Conservation (phyloP, 2,113 vertebrate genomes). For the Canis aureus region DNA sequence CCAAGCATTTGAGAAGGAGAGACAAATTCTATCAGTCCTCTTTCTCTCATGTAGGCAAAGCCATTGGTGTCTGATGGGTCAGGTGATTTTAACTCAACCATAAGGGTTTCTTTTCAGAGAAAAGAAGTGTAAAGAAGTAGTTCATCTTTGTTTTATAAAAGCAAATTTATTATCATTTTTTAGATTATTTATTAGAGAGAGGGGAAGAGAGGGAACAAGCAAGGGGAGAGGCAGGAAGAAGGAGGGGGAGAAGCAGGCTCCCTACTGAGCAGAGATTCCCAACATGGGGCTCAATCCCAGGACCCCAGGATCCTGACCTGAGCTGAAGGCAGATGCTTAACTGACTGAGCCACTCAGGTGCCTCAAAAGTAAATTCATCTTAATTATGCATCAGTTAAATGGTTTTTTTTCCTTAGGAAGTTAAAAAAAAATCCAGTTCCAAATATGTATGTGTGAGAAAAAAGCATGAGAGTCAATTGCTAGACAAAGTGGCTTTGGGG, state of each 20-base stretch:
- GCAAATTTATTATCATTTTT: no score
- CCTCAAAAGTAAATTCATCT: not conserved
- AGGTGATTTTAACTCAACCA: not conserved
- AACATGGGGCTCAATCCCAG: no score
- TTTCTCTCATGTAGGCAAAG: not conserved
- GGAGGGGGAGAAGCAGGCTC: no score
- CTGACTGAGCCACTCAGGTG: no score
- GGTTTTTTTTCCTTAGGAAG: not conserved
- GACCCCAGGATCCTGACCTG: no score
- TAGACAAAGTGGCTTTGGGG: not conserved
- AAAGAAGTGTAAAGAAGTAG: conserved; percentile 1
- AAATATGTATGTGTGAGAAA: not conserved
- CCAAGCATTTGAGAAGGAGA: not conserved
- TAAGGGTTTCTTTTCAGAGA: not conserved
- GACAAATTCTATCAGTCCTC: not conserved
- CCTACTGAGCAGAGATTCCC: no score
- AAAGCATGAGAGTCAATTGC: not conserved
- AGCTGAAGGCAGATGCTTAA: no score
- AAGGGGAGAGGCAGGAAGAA: no score
- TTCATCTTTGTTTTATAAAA: no score
- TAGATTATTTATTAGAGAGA: no score
- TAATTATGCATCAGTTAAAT: not conserved
- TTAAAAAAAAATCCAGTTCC: conserved; percentile 24
- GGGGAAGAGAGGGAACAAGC: no score
- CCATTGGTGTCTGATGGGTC: not conserved